phyloP scores from a whole-genome alignment of 2,797 vertebrate species.

The Crocodylus rhombifer region DNA sequence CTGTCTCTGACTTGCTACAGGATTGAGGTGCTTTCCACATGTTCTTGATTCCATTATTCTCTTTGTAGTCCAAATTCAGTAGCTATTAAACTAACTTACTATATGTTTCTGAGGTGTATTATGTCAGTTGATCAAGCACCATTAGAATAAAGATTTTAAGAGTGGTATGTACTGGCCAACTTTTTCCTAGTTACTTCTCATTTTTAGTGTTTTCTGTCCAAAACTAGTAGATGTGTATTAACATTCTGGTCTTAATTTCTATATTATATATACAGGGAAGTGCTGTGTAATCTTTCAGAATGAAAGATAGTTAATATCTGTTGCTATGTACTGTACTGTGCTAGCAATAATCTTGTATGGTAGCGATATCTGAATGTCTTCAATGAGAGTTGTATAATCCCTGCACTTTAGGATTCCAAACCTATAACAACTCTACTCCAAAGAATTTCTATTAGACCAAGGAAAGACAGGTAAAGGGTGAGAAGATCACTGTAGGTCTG shows the following conservation, averaged over 20 bases:
- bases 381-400: not conserved
- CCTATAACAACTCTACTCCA: not conserved
- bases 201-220: not conserved
- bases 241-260: not conserved
- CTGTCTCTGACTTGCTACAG: not conserved
- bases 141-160: not conserved
- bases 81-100: conserved; percentile 7
- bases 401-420: not conserved
- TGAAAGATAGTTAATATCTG: not conserved
- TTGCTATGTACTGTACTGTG: not conserved
- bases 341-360: not conserved
- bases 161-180: not conserved
- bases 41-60: not conserved
- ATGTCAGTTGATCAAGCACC: not conserved
- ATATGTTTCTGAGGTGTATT: not conserved
- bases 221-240: not conserved
- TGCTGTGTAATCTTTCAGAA: not conserved
- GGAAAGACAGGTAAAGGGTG: not conserved
- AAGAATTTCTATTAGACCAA: conserved; percentile 30
- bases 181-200: not conserved
- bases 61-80: not conserved
- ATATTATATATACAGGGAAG: not conserved
- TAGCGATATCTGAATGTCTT: not conserved
- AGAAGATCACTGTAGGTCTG: not conserved
- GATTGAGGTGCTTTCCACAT: conserved; percentile 10